Conservation (phyloP, 2,113 vertebrate species). For the Paratilapia polleni region DNA sequence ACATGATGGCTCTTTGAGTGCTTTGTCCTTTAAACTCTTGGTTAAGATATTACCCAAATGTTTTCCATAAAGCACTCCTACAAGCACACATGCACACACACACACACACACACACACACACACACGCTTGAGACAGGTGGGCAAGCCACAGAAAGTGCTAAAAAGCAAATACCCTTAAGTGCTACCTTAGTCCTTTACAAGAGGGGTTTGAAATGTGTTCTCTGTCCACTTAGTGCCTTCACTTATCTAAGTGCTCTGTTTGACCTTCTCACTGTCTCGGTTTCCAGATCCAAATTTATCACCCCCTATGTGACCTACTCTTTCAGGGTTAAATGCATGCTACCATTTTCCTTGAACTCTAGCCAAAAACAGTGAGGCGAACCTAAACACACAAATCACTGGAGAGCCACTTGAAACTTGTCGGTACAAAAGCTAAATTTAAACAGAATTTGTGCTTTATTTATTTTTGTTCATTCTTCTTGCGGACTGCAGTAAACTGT, state of each 20-base stretch:
- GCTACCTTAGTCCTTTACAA: constrained; percentile 23
- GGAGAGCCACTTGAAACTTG: background rate
- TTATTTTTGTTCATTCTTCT: background rate
- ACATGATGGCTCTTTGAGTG: background rate
- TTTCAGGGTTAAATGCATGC: background rate
- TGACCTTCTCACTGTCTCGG: constrained; percentile 58
- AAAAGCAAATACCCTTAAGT: constrained; percentile 44
- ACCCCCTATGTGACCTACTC: background rate
- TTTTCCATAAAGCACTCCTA: background rate
- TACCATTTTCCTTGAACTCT: constrained; percentile 14
- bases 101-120: background rate
- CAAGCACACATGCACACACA: background rate
- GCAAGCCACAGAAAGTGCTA: constrained; percentile 19
- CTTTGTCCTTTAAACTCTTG: background rate
- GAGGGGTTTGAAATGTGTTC: constrained; percentile 33
- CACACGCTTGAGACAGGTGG: background rate
- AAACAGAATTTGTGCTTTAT: background rate
- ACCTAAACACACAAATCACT: constrained; percentile 5
- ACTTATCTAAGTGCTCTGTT: constrained; percentile 49
- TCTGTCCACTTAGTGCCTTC: constrained; percentile 52
- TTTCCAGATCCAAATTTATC: constrained; percentile 30
- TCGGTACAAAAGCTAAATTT: background rate
- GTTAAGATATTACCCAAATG: background rate
- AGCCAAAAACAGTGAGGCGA: background rate
- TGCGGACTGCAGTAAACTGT: background rate